Conservation (phyloP, 1,140 invertebrate genomes). For the Cydia amplana region DNA sequence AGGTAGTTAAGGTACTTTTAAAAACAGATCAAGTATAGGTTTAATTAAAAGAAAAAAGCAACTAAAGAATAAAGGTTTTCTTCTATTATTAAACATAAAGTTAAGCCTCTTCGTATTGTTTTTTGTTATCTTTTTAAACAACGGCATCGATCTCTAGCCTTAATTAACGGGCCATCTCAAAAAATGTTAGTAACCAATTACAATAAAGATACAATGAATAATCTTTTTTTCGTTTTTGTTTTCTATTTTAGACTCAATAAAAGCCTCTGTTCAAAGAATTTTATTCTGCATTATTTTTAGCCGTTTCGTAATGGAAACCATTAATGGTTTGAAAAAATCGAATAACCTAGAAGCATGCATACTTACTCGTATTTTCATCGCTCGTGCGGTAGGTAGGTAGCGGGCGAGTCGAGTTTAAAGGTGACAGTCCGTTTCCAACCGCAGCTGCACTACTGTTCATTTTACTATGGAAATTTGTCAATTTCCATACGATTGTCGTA, state of each 20-base stretch:
- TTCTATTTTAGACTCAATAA: background rate
- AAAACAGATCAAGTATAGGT: too few relatives aligned
- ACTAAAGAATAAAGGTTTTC: too few relatives aligned
- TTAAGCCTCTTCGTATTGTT: background rate
- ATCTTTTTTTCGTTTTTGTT: background rate
- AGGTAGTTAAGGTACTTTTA: too few relatives aligned
- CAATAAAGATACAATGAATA: background rate
- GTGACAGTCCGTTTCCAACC: too few relatives aligned
- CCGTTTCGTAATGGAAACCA: background rate
- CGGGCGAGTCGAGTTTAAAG: too few relatives aligned
- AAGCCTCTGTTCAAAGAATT: too few relatives aligned
- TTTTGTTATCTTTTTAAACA: background rate
- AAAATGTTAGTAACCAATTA: background rate
- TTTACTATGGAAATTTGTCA: too few relatives aligned
- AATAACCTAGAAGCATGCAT: background rate
- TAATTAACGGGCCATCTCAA: background rate
- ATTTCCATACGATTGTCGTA: too few relatives aligned
- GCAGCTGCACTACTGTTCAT: too few relatives aligned
- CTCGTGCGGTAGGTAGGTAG: background rate
- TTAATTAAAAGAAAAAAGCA: too few relatives aligned
- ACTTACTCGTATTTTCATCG: background rate
- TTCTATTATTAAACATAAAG: background rate
- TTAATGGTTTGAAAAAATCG: slow-evolving; percentile 7
- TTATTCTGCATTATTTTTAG: background rate
- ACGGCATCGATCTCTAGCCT: background rate